Base-by-base conservation (phyloP, 2,113 vertebrate genomes). In the Varanus salvator region DNA sequence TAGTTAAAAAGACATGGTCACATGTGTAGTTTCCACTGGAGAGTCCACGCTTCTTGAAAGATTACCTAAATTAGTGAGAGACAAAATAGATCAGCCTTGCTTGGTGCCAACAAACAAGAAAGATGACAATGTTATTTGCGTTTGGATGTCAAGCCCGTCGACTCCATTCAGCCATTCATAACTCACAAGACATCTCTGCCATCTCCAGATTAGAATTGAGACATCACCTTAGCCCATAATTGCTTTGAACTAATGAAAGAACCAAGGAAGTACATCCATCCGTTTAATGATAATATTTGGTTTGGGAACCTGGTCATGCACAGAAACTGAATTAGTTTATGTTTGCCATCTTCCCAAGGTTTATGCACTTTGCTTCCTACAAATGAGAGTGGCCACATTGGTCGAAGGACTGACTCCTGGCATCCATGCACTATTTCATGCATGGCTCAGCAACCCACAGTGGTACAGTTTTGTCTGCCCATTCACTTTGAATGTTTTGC, bases 191-290 rank as follows among this genome's bases (percentile, higher is more conserved):
- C 89, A 76, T 77, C 82, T 90, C 21, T 89, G n/a, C 68, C 88
- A 68, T 80, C 5, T 6, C 76, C 87, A 94, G 75, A 93, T 93
- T 89, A 93, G 91, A 90, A 48, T 90, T n/a, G 90, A 93, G 92
- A 76, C 89, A 95, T 94, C 94, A 94, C 94, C 93, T 94, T 91
- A 92, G 72, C 87, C 72, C 86, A 81, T 95, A 94, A 94, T 95
- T 93, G 38, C 0, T 66, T 89, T 78, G 88, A 96, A 92, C 90
- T 91, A 91, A 48, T 90, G 89, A 93, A 87, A 90, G 84, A 89
- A 92, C 91, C 90, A 94, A 91, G 91, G 82, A 91, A 4, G 85
- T 81, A 80, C 91, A 93, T 92, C 94, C 94, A 95, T 89, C 93
- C 93, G 12, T 66, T 94, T 90, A 93, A 91, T 72, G 90, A 91